phyloP scores from a whole-genome alignment of 2,113 vertebrate species.

The Odocoileus hemionus region DNA sequence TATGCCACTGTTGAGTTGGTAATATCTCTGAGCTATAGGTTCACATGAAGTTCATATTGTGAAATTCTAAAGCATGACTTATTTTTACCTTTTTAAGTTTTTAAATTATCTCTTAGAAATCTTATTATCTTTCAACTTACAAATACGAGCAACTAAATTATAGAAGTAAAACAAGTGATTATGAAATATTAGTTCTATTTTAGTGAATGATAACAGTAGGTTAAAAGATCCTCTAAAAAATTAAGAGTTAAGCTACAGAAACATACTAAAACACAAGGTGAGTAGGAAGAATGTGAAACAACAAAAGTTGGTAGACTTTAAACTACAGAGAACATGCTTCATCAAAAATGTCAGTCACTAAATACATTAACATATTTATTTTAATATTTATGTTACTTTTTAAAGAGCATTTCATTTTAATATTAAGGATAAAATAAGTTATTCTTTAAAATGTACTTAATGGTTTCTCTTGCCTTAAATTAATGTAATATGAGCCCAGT shows the following conservation, averaged over 20 bases:
- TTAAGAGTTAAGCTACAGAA: not conserved
- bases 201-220: not conserved
- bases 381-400: not conserved
- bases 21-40: not conserved
- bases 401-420: not conserved
- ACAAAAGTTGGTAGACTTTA: accelerated
- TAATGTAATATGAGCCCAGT: not conserved
- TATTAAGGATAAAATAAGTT: not conserved
- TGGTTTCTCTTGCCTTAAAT: not conserved
- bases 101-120: not conserved
- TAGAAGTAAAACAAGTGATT: not conserved
- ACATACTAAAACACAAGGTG: not conserved
- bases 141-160: not conserved
- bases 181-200: not conserved
- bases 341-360: not conserved
- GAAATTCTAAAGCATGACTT: not conserved
- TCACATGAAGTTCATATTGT: not conserved
- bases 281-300: not conserved
- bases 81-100: not conserved
- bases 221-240: not conserved
- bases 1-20: not conserved
- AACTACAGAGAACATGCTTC: not conserved
- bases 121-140: not conserved
- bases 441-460: not conserved
- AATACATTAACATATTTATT: not conserved